These are phyloP conservation scores for Archips xylosteana DNA, from an alignment of 2,888 invertebrate species.

Conservation along the genomic window DNA sequence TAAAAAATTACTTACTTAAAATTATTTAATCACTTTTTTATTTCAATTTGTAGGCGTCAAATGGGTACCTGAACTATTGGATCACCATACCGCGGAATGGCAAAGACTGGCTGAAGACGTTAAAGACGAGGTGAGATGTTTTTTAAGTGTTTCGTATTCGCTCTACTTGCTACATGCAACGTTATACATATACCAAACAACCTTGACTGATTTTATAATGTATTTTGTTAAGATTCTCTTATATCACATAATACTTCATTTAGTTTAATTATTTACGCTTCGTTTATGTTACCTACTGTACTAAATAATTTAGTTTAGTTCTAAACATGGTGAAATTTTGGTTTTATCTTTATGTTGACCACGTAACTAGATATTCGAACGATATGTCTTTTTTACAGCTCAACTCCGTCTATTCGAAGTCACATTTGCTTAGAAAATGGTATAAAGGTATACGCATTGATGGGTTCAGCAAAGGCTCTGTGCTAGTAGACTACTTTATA, in stretches of 20 bases:
- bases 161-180: conserved; percentile 31
- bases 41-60: conserved; percentile 82
- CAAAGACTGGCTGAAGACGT: conserved; percentile 93
- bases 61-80: conserved; percentile 94
- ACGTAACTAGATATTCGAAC: not conserved
- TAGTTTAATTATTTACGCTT: conserved; percentile 27
- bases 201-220: conserved; percentile 26
- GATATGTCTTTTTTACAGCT: conserved; percentile 85
- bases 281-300: conserved; percentile 18
- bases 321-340: conserved; percentile 12
- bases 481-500: conserved; percentile 95
- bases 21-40: not conserved
- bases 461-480: conserved; percentile 94
- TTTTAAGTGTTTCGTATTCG: conserved; percentile 7
- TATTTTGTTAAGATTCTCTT: conserved; percentile 17
- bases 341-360: not conserved
- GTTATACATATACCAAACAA: conserved; percentile 10
- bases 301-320: conserved; percentile 12
- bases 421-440: conserved; percentile 91
- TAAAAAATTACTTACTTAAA: not conserved
- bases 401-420: conserved; percentile 92
- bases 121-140: conserved; percentile 88
- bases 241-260: conserved; percentile 15
- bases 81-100: conserved; percentile 95
- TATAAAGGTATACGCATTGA: conserved; percentile 95